A percentile compares a stretch with the other conserved stretches of the same genome.
These are phyloP conservation scores for Aplodontia rufa DNA, from an alignment of 2,113 vertebrate species.

Conservation along the genomic window DNA sequence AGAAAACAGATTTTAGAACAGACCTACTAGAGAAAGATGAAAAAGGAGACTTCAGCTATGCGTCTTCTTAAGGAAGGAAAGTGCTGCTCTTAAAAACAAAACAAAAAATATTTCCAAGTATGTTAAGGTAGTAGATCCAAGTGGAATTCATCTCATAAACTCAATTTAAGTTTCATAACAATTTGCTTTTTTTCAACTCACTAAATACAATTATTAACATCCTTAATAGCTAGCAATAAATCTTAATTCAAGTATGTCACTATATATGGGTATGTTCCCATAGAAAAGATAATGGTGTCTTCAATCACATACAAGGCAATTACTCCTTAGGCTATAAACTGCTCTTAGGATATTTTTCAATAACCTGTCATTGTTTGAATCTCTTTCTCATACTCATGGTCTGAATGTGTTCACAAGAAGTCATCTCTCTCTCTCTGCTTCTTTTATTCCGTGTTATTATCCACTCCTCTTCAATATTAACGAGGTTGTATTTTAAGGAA, in stretches of 20 bases:
- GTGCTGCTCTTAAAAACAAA: neutral
- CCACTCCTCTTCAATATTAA: neutral
- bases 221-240: neutral
- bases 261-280: neutral
- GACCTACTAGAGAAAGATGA: neutral
- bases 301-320: neutral
- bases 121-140: neutral
- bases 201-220: neutral
- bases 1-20: neutral
- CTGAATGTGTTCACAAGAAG: neutral
- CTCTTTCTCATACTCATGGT: neutral
- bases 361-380: neutral
- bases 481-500: neutral
- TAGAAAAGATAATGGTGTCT: neutral
- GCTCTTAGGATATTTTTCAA: neutral
- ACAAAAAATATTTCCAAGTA: neutral
- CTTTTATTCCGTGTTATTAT: neutral
- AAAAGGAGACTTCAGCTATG: neutral
- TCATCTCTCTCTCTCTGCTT: neutral
- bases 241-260: neutral
- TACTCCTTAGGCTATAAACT: neutral
- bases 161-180: conserved; percentile 7
- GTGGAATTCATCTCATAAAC: neutral
- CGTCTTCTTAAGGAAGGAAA: neutral
- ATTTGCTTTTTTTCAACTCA: neutral